These are phyloP conservation scores for Xyrauchen texanus DNA, from an alignment of 2,113 vertebrate genomes.

Conservation along the genomic window DNA sequence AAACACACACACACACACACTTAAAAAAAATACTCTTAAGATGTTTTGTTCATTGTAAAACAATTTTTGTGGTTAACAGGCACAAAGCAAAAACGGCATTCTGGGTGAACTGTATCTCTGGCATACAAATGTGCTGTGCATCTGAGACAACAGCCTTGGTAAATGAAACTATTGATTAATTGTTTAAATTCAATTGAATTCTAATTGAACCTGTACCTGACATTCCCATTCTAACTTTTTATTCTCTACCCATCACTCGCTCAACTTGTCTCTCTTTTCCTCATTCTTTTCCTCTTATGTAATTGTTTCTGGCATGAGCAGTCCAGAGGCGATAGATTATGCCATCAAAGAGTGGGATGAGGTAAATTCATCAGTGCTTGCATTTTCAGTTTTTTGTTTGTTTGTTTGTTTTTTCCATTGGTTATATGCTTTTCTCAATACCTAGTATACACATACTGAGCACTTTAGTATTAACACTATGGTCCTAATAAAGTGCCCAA, in stretches of 20 bases:
- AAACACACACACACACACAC: too few relatives aligned
- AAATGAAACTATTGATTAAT: constrained; percentile 29
- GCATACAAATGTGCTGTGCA: constrained; percentile 84
- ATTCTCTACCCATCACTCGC: neutral
- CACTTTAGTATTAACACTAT: too few relatives aligned
- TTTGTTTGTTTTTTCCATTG: too few relatives aligned
- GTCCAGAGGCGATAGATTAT: constrained; percentile 85
- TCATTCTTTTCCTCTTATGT: neutral
- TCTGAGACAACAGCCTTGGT: constrained; percentile 85
- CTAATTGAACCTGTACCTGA: neutral
- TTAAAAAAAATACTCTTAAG: too few relatives aligned
- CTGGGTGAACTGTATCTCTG: constrained; percentile 80
- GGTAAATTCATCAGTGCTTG: constrained; percentile 40
- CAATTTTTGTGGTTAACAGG: constrained; percentile 45
- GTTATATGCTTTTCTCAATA: too few relatives aligned
- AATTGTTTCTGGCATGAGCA: constrained; percentile 86
- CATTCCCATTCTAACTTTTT: neutral
- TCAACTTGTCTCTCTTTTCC: neutral
- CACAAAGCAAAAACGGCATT: constrained; percentile 75
- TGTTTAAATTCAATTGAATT: neutral
- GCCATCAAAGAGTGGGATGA: constrained; percentile 81
- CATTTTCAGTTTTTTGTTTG: too few relatives aligned
- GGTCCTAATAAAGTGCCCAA: too few relatives aligned
- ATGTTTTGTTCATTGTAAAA: too few relatives aligned
- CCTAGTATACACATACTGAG: too few relatives aligned